These are phyloP conservation scores for Tadarida brasiliensis DNA, from an alignment of 2,797 vertebrate genomes.

Conservation along the genomic window DNA sequence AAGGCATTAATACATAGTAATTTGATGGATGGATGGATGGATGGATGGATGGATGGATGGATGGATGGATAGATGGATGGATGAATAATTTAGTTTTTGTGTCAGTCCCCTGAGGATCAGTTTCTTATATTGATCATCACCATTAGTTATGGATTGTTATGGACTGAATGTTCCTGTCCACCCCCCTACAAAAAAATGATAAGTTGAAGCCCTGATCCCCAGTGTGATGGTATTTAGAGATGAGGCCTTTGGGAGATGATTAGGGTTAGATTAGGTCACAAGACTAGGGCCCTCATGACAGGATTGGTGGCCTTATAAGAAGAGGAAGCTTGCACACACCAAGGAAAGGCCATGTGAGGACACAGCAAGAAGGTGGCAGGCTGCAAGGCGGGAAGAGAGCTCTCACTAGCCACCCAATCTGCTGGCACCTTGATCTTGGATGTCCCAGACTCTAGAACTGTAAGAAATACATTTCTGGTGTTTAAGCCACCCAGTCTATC, in stretches of 20 bases:
- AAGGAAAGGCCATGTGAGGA: neutral
- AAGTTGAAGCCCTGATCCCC: neutral
- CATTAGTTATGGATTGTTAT: neutral
- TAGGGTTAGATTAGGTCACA: neutral
- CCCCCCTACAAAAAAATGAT: neutral
- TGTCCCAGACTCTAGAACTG: neutral
- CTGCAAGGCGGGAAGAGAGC: neutral
- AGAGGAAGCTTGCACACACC: neutral
- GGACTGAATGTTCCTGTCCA: neutral
- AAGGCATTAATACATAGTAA: neutral
- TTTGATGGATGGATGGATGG: neutral
- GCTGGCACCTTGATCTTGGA: neutral
- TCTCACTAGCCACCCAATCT: neutral
- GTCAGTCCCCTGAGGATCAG: neutral
- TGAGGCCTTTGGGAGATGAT: neutral
- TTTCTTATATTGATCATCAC: neutral
- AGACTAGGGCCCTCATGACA: neutral
- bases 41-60: neutral
- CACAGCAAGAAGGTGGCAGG: neutral
- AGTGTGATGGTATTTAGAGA: neutral
- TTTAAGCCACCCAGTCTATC: neutral
- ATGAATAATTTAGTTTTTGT: slow-evolving; percentile 32
- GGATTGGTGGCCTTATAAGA: neutral
- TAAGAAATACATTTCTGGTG: neutral
- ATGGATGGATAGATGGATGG: neutral